Base-by-base conservation (phyloP, 2,797 vertebrate genomes). In the Chaetodon trifasciatus region DNA sequence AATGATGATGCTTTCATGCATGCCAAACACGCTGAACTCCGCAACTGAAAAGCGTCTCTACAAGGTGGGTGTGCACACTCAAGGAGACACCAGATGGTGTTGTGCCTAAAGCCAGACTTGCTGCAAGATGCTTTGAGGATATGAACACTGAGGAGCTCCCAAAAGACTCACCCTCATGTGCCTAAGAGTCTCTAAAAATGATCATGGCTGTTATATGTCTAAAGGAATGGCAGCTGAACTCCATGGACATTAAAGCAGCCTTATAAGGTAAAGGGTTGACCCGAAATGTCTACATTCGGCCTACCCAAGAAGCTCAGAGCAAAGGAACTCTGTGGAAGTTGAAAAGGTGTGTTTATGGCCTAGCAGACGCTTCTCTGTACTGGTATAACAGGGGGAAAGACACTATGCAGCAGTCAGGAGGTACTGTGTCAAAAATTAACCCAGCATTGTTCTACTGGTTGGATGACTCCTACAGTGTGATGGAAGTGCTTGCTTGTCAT, bases 11-110 rank as follows among this genome's bases (percentile, higher is more conserved):
- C 24, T 13, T 74, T 65, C 9, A 35, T 65, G 8, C 15, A 17
- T 21, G 61, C 52, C 4, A 68, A 74, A 63, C 46, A 52, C 1
- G 0, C 66, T 42, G 50, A 28, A 55, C n/a, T 53, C 35, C 40
- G 47, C 68, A 89, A 53, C 69, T 87, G 81, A 82, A 84, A 28
- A 60, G 76, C n/a, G 13, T 4, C 19, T 65, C 50, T 35, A 57
- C 37, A 10, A 69, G 37, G 50, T 24, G 50, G 23, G n/a, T 69
- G 37, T 42, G 50, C 50, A 53, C n/a, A 53, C 50, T 53, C 50
- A 53, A 24, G n/a, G 50, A 53, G 11, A 53, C 50, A 12, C 23
- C 37, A 19, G 61, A 47, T 37, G 72, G 21, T 19, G 7, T 8
- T 23, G 24, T 65, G 56, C 24, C 50, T 19, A 74, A 47, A 37